Evolutionary conservation across 2,113 vertebrate species (phyloP), one percentile per base, ranked within the genome.

Genomic region (Pungitius pungitius): DNA sequence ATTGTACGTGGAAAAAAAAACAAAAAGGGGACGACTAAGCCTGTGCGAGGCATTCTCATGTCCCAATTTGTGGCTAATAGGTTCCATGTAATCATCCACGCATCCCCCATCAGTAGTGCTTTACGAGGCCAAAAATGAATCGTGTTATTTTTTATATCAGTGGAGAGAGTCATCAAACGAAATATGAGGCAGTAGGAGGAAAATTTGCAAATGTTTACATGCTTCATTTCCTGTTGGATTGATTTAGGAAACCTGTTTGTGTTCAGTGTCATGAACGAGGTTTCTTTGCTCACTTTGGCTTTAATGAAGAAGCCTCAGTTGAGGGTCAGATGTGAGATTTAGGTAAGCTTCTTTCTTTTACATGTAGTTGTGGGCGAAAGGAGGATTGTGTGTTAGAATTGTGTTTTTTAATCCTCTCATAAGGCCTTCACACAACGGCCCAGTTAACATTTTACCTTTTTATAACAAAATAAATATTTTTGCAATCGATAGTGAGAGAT

Each of bases 291-390:
- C 49, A 55, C 14, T 42, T 73, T 63, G 59, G 47, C 22, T 62
- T 52, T 42, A 52, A 35, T 61, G 45, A 73, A 62, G 17, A 30
- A 42, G 35, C 47, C 22, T 54, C 12, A 40, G 47, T 61, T 62
- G 47, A 74, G 55, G 54, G 65, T 35, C 33, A 74, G 49, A 85
- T 33, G 33, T 43, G 72, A 24, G 33, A 73, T 68, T 55, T 37
- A 52, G n/a, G n/a, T n/a, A n/a, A n/a, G n/a, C n/a, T n/a, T n/a
- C n/a, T n/a, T 39, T 45, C 14, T 51, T 56, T 70, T 15, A 52
- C 70, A 58, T 73, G 45, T 30, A 59, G 17, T 1, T 64, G 15
- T 1, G 4, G 22, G n/a, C 35, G 8, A 37, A 55, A 12, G 8
- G 3, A 73, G 18, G 3, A 69, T 49, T 5, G 30, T 30, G 30